phyloP scores from a whole-genome alignment of 2,888 invertebrate species.

The Lucinisca nassula region DNA sequence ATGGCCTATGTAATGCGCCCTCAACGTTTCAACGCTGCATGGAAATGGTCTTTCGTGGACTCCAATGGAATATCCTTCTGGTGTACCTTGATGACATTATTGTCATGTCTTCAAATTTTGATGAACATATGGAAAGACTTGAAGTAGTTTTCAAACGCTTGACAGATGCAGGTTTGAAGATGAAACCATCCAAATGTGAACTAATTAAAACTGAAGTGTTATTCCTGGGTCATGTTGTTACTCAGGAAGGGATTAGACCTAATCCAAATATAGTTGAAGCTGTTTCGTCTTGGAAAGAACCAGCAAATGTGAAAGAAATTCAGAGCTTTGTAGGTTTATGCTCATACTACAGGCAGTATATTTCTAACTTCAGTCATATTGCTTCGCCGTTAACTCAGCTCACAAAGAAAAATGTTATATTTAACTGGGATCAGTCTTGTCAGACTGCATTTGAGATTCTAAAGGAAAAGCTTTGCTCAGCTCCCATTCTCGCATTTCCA shows the following conservation, averaged over 20 bases:
- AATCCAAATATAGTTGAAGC: slow-evolving; percentile 41
- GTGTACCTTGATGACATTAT: slow-evolving; percentile 71
- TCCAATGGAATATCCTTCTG: slow-evolving; percentile 65
- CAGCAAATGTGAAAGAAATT: slow-evolving; percentile 37
- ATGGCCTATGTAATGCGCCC: slow-evolving; percentile 45
- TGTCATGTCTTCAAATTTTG: slow-evolving; percentile 49
- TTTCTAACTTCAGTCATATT: no score
- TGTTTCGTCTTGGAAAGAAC: slow-evolving; percentile 23
- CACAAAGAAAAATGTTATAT: slow-evolving; percentile 11
- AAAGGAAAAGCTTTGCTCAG: slow-evolving; percentile 22
- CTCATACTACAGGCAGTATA: slow-evolving; percentile 50
- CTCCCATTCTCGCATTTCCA: slow-evolving; percentile 58
- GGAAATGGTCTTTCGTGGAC: slow-evolving; percentile 17
- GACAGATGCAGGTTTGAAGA: slow-evolving; percentile 39
- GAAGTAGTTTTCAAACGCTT: slow-evolving; percentile 52
- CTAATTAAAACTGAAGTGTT: slow-evolving; percentile 35
- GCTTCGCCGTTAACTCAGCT: no score
- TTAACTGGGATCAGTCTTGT: no score
- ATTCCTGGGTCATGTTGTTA: slow-evolving; percentile 58
- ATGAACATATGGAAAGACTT: slow-evolving; percentile 53
- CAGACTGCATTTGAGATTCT: no score
- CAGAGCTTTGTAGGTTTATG: slow-evolving; percentile 50
- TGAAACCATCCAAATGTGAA: slow-evolving; percentile 62
- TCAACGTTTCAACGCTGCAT: slow-evolving; percentile 38
- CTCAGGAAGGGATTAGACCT: slow-evolving; percentile 48